Base-by-base conservation (phyloP, 2,113 vertebrate species). In the Lampris megalopsis region DNA sequence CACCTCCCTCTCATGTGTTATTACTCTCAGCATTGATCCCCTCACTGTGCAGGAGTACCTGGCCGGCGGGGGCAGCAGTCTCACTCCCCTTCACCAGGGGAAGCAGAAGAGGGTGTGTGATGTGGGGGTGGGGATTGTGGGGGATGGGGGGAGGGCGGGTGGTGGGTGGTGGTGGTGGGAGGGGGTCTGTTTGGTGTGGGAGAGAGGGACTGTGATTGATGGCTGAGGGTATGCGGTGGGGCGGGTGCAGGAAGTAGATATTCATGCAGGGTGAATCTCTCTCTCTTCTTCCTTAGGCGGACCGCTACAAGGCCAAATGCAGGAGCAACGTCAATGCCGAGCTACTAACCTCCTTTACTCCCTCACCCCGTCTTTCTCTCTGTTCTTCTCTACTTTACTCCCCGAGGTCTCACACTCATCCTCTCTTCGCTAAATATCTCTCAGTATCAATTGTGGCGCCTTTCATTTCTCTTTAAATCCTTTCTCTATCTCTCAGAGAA, bases 11-110 rank as follows among this genome's bases (percentile, higher is more conserved):
- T 85, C 89, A 85, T 85, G 77, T 85, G 80, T 87, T 89, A 85
- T 86, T 89, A 79, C 82, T 81, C 82, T 84, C 84, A 88, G 78
- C 87, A 87, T 87, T 86, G 83, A 87, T 89, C 83, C 86, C 75
- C 56, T 88, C 84, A 85, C 87, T 89, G 89, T 88, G 82, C 87
- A 87, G 89, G 82, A 83, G 54, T 68, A 75, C 82, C 75, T 83
- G 77, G 76, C 83, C 71, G 77, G 89, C 81, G 84, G 86, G 86
- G 84, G 85, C 81, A 85, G 83, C 70, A 66, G 82, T 64, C 63
- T 67, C 5, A 43, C 82, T 78, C 77, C 79, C 68, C 68, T 86
- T 59, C 71, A 59, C 62, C 58, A 42, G 80, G 81, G 69, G 79
- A 77, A 68, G 77, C 77, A 86, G 74, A 64, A 42, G 13, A 42